A percentile compares a stretch with the other conserved stretches of the same genome.
Evolutionary conservation across 1,140 invertebrate genomes (phyloP).

Genomic region (Sinella curviseta): DNA sequence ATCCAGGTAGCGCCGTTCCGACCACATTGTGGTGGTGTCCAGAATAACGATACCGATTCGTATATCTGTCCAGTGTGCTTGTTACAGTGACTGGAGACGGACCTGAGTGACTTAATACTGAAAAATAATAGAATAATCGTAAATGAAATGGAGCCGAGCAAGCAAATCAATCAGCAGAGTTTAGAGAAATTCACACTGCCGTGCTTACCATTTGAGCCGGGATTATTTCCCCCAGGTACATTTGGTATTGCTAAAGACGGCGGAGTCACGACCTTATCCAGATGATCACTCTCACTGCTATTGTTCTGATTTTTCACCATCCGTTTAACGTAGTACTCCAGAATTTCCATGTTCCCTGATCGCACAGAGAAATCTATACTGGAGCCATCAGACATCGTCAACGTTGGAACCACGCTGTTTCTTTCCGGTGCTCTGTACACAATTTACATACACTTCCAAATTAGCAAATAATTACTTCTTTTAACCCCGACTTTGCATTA

Average conservation of each 20-base stretch:
- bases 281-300: slow-evolving; percentile 48
- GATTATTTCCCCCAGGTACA: slow-evolving; percentile 3
- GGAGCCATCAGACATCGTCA: slow-evolving; percentile 56
- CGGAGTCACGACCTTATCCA: slow-evolving; percentile 48
- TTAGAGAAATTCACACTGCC: not conserved
- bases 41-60: slow-evolving; percentile 32
- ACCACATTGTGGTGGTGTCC: slow-evolving; percentile 35
- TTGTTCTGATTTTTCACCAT: slow-evolving; percentile 49
- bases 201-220: slow-evolving; percentile 14
- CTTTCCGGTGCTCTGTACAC: slow-evolving; percentile 42
- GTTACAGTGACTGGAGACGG: slow-evolving; percentile 20
- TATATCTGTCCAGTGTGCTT: slow-evolving; percentile 5
- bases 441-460: not conserved
- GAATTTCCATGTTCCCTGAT: slow-evolving; percentile 60
- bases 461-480: not conserved
- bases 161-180: no score
- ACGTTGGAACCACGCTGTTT: slow-evolving; percentile 47
- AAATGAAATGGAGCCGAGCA: no score
- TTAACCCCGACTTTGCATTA: no score
- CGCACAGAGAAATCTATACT: slow-evolving; percentile 64
- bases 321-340: slow-evolving; percentile 52
- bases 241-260: slow-evolving; percentile 40
- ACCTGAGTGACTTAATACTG: slow-evolving; percentile 9
- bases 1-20: not conserved
- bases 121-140: no score